Percentiles rank a stretch among this genome's conserved stretches.
phyloP scores from a whole-genome alignment of 2,797 vertebrate species.

The Australoheros facetus region DNA sequence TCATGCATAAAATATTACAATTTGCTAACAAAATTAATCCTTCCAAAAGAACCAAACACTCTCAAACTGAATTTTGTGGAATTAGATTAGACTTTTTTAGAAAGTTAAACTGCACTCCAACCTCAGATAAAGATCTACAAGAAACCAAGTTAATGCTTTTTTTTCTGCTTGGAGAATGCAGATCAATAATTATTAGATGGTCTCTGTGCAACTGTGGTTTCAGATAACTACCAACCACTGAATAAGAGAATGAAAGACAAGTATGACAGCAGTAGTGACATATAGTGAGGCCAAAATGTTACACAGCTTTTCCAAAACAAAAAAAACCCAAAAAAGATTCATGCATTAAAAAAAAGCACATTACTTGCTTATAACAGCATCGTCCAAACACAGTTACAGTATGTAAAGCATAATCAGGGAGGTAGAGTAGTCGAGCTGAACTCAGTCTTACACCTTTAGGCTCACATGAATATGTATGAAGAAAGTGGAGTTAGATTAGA shows the following conservation, averaged over 20 bases:
- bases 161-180: neutral
- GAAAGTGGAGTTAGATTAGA: neutral
- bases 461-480: neutral
- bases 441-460: neutral
- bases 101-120: neutral
- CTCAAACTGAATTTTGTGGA: neutral
- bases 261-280: slow-evolving; percentile 1
- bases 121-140: neutral
- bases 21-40: slow-evolving; percentile 10
- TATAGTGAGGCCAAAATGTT: neutral
- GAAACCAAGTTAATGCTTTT: neutral
- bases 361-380: neutral
- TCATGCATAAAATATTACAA: slow-evolving; percentile 49
- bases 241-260: slow-evolving; percentile 13
- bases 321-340: neutral
- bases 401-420: neutral
- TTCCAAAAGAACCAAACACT: slow-evolving; percentile 10
- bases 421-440: neutral
- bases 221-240: neutral
- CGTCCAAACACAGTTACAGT: neutral
- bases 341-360: neutral
- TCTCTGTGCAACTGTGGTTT: neutral
- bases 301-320: neutral
- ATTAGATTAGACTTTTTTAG: neutral
- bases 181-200: neutral